Base-by-base conservation (phyloP, 1,140 invertebrate species). In the Bombus superbus region DNA sequence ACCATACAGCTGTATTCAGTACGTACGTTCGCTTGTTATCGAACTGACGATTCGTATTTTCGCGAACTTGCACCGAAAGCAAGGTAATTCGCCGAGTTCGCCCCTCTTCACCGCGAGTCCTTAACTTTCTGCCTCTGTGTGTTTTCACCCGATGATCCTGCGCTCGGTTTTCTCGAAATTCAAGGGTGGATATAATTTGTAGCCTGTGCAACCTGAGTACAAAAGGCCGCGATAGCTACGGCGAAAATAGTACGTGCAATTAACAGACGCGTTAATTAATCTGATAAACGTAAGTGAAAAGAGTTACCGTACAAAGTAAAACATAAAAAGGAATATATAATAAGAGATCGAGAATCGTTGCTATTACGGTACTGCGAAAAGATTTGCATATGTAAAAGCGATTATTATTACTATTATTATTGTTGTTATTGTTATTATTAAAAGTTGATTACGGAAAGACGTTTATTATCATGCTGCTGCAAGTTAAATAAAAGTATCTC, bases 1-100 rank as follows among this genome's bases (percentile, higher is more conserved):
- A 38, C 28, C 3, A 10, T 40, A 71, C 5, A 8, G 57, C 28
- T 22, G 42, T 6, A 81, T 25, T 25, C 40, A 32, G 38, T 15
- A 11, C 47, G 22, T 35, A 66, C 32, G n/a, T n/a, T 62, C 25
- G 66, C 28, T 74, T 81, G 81, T 82, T 75, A 75, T 64, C n/a
- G 71, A 75, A 64, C 71, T 42, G 40, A 35, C 57, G 47, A 74
- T 74, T 81, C 69, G 32, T 32, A 22, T 74, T 75, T 32, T 64
- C 81, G 53, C 25, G 69, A 53, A 11, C 53, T 28, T 25, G 53
- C 2, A 6, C 6, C 15, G 5, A 22, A 73, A 10, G 28, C 11
- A 9, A 11, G 44, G 28, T 35, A 62, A 81, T 73, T 57, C 22
- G 32, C 2, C 10, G 11, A 13, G 11, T n/a, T 22, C 8, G 5